phyloP scores from a whole-genome alignment of 2,888 invertebrate species.

The Dolomedes plantarius region DNA sequence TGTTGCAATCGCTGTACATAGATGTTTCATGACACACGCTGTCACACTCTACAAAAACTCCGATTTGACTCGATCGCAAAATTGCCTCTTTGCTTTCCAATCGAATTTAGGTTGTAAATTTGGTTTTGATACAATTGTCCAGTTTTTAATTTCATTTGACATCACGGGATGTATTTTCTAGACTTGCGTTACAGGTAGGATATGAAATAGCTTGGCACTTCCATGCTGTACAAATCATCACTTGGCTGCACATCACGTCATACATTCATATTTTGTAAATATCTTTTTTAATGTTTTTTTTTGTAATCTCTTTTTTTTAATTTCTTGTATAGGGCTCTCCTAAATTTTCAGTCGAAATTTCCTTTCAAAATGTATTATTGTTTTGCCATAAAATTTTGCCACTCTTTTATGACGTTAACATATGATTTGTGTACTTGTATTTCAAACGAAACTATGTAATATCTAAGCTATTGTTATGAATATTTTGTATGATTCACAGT shows the following conservation, averaged over 20 bases:
- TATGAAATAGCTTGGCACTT: constrained; percentile 62
- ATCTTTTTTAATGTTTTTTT: constrained; percentile 58
- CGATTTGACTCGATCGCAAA: not conserved
- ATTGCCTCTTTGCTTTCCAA: not conserved
- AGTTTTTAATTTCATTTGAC: not conserved
- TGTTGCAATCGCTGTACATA: constrained; percentile 13
- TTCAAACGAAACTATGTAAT: no score
- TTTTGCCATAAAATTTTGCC: no score
- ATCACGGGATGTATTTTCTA: not conserved
- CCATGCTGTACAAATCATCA: constrained; percentile 71
- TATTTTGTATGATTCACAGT: no score
- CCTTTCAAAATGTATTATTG: no score
- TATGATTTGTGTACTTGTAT: no score
- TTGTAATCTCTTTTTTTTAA: constrained; percentile 28
- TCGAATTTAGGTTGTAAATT: not conserved
- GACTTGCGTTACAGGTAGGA: constrained; percentile 59
- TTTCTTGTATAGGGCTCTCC: no score
- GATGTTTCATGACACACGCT: constrained; percentile 27
- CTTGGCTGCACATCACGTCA: constrained; percentile 66
- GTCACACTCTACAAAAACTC: not conserved
- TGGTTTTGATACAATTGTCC: not conserved
- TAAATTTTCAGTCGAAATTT: no score
- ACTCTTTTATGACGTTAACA: no score
- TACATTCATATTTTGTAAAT: constrained; percentile 64
- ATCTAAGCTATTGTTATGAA: no score